Evolutionary conservation across 2,888 invertebrate genomes (phyloP), one percentile per base, ranked within the genome.

Genomic region (Ditula angustiorana): DNA sequence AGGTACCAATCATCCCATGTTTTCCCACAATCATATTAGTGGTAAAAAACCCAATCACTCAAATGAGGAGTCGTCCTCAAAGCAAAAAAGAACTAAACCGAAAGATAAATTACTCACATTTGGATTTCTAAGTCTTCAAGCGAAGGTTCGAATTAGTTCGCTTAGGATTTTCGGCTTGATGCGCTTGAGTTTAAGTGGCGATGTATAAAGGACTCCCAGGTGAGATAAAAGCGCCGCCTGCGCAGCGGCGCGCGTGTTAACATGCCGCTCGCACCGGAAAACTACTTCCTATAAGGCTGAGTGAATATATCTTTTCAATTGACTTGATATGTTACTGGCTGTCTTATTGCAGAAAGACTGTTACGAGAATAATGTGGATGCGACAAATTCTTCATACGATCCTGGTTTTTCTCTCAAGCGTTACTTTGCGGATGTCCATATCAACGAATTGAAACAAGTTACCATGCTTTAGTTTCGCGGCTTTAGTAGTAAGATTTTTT

Each of bases 11-110:
- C 86, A 83, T 81, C 81, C 74, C 72, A 76, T 79, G 74, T 74
- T 76, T 89, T 90, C 89, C 88, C 88, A 89, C 90, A 90, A 87
- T 86, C 85, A 85, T 84, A 80, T 82, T 83, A 85, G 83, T 79
- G 74, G 72, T 78, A 82, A 87, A 86, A 85, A 84, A 79, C 72
- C 80, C 84, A 87, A 88, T 87, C 84, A 85, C 79, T 81, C 80
- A 79, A 80, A 83, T 77, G 73, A 78, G 79, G 77, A 70, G 67
- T 69, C 71, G 73, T 73, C 77, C 60, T 46, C 53, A 63, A 66
- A 66, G 62, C 63, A 52, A 67, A 66, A 67, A 69, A 59, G 61
- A 64, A 64, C 53, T 47, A 67, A 61, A 58, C 60, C 50, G 58
- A 66, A 73, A 52, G 1, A 24, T 5, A 2, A 5, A 8, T 26